Evolutionary conservation across 2,797 vertebrate genomes (phyloP).

Genomic region (Florisuga fusca): DNA sequence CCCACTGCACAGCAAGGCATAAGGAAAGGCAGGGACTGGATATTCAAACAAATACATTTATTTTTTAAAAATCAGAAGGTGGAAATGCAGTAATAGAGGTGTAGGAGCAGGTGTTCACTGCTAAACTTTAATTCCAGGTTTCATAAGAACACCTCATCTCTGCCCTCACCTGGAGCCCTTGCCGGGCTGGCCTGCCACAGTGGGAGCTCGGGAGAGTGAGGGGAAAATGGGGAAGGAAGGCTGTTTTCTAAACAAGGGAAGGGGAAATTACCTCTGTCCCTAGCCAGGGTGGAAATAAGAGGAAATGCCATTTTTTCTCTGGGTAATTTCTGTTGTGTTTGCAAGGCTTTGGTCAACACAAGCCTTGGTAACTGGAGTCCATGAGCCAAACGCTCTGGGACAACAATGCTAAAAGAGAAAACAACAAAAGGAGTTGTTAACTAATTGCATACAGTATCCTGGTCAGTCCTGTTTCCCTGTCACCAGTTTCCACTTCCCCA

Average conservation of each 20-base stretch:
- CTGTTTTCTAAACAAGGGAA: conserved; percentile 2
- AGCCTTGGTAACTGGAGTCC: background rate
- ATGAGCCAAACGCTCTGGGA: background rate
- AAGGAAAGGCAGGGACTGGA: background rate
- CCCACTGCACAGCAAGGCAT: background rate
- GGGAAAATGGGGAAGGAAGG: background rate
- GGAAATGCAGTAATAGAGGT: background rate
- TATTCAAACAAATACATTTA: fast-evolving
- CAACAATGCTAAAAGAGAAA: background rate
- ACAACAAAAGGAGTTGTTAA: background rate
- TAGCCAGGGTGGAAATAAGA: background rate
- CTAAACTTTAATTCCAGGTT: background rate
- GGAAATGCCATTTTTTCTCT: background rate
- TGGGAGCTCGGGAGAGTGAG: background rate
- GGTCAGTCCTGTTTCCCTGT: background rate
- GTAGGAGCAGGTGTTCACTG: background rate
- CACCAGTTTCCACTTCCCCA: background rate
- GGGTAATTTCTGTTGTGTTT: background rate
- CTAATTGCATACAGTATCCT: background rate
- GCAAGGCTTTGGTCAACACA: background rate
- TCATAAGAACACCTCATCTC: background rate
- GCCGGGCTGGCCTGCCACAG: background rate
- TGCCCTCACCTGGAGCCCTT: background rate
- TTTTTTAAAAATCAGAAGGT: background rate
- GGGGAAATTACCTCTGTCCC: background rate